Conservation (phyloP, 2,113 vertebrate species). For the Alaudala cheleensis region DNA sequence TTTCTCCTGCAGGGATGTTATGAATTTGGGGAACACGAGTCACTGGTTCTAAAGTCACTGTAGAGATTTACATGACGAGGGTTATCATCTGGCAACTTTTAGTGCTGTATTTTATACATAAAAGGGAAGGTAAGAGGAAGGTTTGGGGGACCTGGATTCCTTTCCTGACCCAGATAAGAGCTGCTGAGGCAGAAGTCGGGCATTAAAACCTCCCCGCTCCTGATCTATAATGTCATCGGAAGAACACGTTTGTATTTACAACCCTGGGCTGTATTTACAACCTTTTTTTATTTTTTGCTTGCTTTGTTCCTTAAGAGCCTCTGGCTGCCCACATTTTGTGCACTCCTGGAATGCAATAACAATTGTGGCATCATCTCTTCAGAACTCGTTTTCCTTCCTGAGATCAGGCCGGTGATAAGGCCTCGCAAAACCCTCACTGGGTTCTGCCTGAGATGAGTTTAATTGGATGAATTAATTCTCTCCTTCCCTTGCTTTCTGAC, state of each 20-base stretch:
- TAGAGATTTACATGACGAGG: background rate
- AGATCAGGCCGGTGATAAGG: background rate
- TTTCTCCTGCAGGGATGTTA: background rate
- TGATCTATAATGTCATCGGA: conserved; percentile 37
- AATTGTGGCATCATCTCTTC: conserved; percentile 59
- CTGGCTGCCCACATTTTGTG: conserved; percentile 64
- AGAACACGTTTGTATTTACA: conserved; percentile 48
- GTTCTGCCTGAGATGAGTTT: background rate
- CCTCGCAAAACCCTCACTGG: background rate
- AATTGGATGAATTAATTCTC: background rate
- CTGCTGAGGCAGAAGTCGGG: background rate
- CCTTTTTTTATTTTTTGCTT: background rate
- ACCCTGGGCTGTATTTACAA: conserved; percentile 23
- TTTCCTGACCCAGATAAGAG: background rate
- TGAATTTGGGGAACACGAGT: fast-evolving
- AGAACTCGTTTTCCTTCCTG: conserved; percentile 43
- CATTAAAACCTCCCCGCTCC: background rate
- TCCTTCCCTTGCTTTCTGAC: conserved; percentile 4
- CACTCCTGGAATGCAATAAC: conserved; percentile 46
- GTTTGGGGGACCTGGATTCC: background rate
- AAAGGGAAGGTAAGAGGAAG: background rate
- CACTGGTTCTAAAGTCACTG: background rate
- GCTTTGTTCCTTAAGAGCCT: conserved; percentile 60
- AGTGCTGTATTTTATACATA: background rate
- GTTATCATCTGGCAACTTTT: background rate